Conservation (phyloP, 2,888 invertebrate genomes). For the Callyntrura sp. region DNA sequence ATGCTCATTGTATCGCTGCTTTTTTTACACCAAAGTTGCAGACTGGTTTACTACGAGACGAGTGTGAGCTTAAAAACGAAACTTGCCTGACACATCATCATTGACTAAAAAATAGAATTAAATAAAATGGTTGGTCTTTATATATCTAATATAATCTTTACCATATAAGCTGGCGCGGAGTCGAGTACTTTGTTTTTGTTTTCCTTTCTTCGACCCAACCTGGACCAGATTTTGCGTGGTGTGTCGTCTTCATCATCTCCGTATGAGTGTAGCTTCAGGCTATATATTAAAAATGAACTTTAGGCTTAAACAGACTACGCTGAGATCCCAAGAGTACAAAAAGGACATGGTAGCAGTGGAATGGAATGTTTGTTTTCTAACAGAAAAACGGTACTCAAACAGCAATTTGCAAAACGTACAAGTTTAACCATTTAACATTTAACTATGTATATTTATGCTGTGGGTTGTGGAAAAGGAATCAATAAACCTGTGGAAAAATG, state of each 20-base stretch:
- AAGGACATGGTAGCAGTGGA: too few relatives aligned
- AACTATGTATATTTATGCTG: not conserved
- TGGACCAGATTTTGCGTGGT: constrained; percentile 28
- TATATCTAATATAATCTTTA: constrained; percentile 13
- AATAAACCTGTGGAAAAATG: too few relatives aligned
- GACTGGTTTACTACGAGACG: constrained; percentile 67
- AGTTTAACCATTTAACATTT: not conserved
- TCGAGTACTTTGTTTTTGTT: constrained; percentile 25
- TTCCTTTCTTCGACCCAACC: constrained; percentile 36
- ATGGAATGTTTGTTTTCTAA: constrained; percentile 6
- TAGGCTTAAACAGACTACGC: not conserved
- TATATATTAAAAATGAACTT: constrained; percentile 37
- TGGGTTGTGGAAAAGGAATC: too few relatives aligned
- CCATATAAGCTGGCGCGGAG: constrained; percentile 10
- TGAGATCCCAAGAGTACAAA: too few relatives aligned
- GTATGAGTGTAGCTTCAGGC: constrained; percentile 32
- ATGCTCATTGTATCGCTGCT: not conserved
- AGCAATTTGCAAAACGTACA: not conserved
- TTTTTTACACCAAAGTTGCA: not conserved
- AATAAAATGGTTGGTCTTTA: constrained; percentile 14
- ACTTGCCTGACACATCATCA: constrained; percentile 57
- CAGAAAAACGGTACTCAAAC: not conserved
- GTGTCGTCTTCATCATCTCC: not conserved
- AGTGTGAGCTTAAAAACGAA: constrained; percentile 42
- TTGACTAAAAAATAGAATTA: constrained; percentile 17